A percentile compares a stretch with the other conserved stretches of the same genome.
These are phyloP conservation scores for Allygus modestus DNA, from an alignment of 2,888 invertebrate species.

Conservation along the genomic window DNA sequence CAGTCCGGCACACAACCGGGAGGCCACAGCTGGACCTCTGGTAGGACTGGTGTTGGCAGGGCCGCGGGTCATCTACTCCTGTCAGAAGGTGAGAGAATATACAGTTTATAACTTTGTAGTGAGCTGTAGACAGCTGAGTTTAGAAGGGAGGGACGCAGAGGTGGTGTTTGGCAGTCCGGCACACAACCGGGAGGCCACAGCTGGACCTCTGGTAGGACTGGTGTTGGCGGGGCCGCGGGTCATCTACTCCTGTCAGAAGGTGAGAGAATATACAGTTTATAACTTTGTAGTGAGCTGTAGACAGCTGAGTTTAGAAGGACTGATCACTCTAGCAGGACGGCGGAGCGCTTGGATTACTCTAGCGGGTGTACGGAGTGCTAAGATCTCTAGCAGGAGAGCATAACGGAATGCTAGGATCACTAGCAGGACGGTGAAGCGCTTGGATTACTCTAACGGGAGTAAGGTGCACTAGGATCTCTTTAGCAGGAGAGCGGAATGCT, in stretches of 20 bases:
- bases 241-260: conserved; percentile 57
- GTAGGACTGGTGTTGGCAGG: conserved; percentile 48
- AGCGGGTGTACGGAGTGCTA: not conserved
- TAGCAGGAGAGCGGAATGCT: too few relatives aligned
- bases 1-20: conserved; percentile 15
- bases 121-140: conserved; percentile 23
- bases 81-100: conserved; percentile 53
- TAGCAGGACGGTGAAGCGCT: too few relatives aligned
- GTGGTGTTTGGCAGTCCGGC: conserved; percentile 45
- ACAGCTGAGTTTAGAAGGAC: too few relatives aligned
- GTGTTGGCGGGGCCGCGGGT: conserved; percentile 34
- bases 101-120: too few relatives aligned
- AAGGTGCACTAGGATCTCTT: too few relatives aligned
- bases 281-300: too few relatives aligned
- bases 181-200: conserved; percentile 12
- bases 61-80: conserved; percentile 46
- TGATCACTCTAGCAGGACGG: too few relatives aligned
- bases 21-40: conserved; percentile 37
- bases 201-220: conserved; percentile 50
- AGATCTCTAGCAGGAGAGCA: not conserved
- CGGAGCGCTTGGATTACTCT: not conserved
- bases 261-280: too few relatives aligned
- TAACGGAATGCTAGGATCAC: too few relatives aligned
- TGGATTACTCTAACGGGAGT: too few relatives aligned
- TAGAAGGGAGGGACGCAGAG: conserved; percentile 45